These are phyloP conservation scores for Brachionus paranguensis DNA, from an alignment of 1,140 invertebrate species.

Conservation along the genomic window DNA sequence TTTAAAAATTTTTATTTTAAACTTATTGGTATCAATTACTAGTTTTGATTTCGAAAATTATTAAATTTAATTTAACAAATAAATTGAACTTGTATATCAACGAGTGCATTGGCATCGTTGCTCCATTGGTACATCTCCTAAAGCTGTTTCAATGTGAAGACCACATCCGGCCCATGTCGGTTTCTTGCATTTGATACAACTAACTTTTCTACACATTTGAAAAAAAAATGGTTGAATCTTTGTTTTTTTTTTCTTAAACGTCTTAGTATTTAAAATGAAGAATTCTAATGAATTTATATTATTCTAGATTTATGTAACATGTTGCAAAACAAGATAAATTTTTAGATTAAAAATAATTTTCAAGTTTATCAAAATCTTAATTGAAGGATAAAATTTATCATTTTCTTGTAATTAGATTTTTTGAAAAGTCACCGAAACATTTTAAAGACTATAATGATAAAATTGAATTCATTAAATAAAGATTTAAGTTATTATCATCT, in stretches of 20 bases:
- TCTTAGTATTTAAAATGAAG: background rate
- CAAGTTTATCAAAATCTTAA: background rate
- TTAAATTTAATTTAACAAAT: too few species aligned
- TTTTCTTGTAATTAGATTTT: background rate
- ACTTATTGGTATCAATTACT: too few species aligned
- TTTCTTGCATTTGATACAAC: slow-evolving; percentile 24
- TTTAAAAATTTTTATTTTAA: too few species aligned
- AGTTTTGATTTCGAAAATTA: too few species aligned
- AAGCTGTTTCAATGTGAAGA: slow-evolving; percentile 21
- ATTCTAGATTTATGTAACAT: background rate
- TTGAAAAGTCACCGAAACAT: background rate
- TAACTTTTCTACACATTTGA: slow-evolving; percentile 39
- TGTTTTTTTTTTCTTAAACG: background rate
- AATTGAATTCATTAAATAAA: too few species aligned
- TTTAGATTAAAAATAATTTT: background rate
- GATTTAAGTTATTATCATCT: too few species aligned
- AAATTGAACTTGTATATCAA: background rate
- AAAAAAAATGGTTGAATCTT: background rate
- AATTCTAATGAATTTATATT: background rate
- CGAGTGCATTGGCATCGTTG: slow-evolving; percentile 29
- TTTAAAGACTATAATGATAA: background rate
- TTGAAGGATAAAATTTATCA: background rate
- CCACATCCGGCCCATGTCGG: slow-evolving; percentile 39
- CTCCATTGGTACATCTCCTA: background rate
- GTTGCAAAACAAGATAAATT: background rate